These are phyloP conservation scores for Myrmecobius fasciatus DNA, from an alignment of 2,113 vertebrate genomes.

Conservation along the genomic window DNA sequence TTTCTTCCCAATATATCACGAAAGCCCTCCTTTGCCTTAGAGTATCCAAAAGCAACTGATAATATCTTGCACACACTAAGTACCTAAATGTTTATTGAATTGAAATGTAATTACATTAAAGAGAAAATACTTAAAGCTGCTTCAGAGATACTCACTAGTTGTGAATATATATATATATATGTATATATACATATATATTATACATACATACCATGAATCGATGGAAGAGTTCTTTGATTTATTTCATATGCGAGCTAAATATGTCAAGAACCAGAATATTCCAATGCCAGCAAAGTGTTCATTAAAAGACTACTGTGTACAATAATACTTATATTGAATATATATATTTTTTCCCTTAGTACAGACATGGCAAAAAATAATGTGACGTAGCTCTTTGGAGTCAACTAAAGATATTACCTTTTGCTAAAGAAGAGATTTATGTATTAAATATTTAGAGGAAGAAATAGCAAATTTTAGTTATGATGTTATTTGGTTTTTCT, in stretches of 20 bases:
- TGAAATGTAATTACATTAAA: neutral
- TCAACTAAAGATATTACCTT: neutral
- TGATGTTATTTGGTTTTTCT: slow-evolving; percentile 20
- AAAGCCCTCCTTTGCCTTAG: neutral
- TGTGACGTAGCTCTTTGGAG: neutral
- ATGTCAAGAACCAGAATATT: neutral
- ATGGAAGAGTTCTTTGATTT: neutral
- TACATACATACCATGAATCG: neutral
- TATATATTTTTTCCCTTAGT: neutral
- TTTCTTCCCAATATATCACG: neutral
- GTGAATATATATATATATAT: neutral
- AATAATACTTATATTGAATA: neutral
- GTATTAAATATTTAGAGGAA: slow-evolving; percentile 48
- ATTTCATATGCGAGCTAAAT: neutral
- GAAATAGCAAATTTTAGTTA: neutral
- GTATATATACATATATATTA: no score
- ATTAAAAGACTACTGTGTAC: neutral
- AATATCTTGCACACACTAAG: neutral
- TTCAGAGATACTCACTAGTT: neutral
- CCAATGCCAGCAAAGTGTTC: neutral
- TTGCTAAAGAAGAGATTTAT: neutral
- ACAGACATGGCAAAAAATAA: neutral
- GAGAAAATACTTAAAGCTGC: neutral
- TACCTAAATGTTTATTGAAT: neutral
- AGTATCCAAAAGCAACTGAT: neutral